phyloP scores from a whole-genome alignment of 2,113 vertebrate genomes.

The Semnopithecus entellus region DNA sequence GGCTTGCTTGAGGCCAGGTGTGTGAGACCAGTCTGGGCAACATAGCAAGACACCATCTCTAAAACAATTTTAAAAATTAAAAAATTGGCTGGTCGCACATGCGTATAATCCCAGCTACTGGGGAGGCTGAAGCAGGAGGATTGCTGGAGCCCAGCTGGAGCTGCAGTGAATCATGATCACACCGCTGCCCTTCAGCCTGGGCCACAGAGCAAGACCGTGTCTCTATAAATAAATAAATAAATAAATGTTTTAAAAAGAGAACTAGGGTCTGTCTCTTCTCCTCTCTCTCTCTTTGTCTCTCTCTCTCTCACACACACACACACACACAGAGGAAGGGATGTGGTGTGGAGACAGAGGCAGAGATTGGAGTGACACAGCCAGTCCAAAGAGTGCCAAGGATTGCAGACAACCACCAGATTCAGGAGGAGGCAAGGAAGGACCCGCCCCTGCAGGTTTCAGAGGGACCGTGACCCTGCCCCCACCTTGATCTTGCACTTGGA shows the following conservation, averaged over 20 bases:
- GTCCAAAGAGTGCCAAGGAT: background rate
- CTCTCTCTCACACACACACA: background rate
- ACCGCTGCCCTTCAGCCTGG: background rate
- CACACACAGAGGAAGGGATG: background rate
- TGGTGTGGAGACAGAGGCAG: background rate
- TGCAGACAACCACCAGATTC: background rate
- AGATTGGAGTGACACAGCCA: background rate
- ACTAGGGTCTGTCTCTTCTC: no score
- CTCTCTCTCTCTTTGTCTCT: no score
- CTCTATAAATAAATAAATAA: background rate
- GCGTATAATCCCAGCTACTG: background rate
- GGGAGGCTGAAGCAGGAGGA: background rate
- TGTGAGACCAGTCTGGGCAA: background rate
- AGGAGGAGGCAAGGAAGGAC: background rate
- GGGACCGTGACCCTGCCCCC: background rate
- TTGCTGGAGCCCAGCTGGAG: background rate
- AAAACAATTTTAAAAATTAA: background rate
- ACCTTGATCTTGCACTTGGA: background rate
- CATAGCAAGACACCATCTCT: background rate
- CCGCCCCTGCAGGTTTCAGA: background rate
- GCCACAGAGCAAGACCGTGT: background rate
- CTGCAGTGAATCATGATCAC: background rate
- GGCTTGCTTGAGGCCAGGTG: background rate
- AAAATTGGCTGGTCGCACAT: background rate
- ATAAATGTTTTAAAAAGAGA: background rate